These are phyloP conservation scores for Amblyraja radiata DNA, from an alignment of 2,797 vertebrate species.

Conservation along the genomic window DNA sequence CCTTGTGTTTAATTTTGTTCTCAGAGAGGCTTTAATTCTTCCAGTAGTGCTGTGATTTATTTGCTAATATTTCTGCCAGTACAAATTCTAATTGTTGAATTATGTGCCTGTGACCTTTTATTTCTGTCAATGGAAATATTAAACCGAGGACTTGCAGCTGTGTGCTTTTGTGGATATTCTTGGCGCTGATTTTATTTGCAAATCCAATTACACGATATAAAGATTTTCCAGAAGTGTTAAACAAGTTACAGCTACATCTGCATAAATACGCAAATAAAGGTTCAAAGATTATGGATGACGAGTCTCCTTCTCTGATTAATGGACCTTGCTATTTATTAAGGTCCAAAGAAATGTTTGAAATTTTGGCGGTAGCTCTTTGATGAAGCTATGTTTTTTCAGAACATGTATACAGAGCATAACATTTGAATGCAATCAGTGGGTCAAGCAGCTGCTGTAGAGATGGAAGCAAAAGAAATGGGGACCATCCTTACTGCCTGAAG, in stretches of 20 bases:
- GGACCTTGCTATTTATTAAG: not conserved
- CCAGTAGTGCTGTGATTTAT: not conserved
- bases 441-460: not conserved
- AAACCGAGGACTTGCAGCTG: slow-evolving; percentile 39
- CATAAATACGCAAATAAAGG: not conserved
- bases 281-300: not conserved
- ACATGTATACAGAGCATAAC: not conserved
- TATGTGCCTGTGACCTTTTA: slow-evolving; percentile 62
- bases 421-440: not conserved
- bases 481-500: no score
- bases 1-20: not conserved
- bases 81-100: slow-evolving; percentile 63
- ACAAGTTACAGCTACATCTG: slow-evolving; percentile 10
- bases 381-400: not conserved
- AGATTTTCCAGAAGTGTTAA: slow-evolving; percentile 6
- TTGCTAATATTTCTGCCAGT: slow-evolving; percentile 33
- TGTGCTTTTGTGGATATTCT: slow-evolving; percentile 1
- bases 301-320: not conserved
- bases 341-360: not conserved
- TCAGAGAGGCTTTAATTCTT: not conserved
- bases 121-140: slow-evolving; percentile 64
- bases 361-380: not conserved
- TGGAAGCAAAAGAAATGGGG: not conserved
- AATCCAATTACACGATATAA: not conserved
- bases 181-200: slow-evolving; percentile 23